Conservation (phyloP, 2,797 vertebrate species). For the Pyrrhura leucotis region DNA sequence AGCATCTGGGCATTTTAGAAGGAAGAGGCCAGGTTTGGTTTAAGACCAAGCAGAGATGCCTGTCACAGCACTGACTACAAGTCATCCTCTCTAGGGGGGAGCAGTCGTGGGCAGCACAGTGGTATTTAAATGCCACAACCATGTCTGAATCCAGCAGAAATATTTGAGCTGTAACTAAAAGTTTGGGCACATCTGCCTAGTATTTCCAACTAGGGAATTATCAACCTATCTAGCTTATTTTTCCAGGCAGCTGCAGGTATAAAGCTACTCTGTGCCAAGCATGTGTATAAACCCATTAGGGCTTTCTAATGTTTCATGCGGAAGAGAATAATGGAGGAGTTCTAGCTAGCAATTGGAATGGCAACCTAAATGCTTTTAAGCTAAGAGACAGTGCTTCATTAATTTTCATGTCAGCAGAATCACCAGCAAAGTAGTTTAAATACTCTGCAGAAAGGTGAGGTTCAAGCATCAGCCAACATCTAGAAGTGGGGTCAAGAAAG, state of each 20-base stretch:
- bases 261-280: slow-evolving; percentile 14
- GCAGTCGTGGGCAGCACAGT: not conserved
- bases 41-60: not conserved
- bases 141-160: not conserved
- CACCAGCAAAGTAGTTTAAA: slow-evolving; percentile 17
- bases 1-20: not conserved
- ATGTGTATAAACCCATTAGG: slow-evolving; percentile 40
- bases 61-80: not conserved
- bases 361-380: slow-evolving; percentile 59
- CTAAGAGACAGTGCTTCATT: slow-evolving; percentile 25
- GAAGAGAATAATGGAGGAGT: slow-evolving; percentile 43
- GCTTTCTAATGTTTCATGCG: slow-evolving; percentile 49
- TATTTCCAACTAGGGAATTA: not conserved
- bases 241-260: slow-evolving; percentile 59
- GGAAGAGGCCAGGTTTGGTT: not conserved
- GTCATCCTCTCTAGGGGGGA: not conserved
- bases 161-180: not conserved
- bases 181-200: not conserved
- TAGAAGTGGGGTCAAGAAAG: not conserved
- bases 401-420: slow-evolving; percentile 47
- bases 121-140: not conserved
- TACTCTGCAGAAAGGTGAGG: slow-evolving; percentile 20
- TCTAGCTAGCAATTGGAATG: slow-evolving; percentile 30
- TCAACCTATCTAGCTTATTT: slow-evolving; percentile 19
- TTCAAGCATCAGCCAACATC: not conserved